Conservation (phyloP, 2,113 vertebrate species). For the Ceyx melanurus region DNA sequence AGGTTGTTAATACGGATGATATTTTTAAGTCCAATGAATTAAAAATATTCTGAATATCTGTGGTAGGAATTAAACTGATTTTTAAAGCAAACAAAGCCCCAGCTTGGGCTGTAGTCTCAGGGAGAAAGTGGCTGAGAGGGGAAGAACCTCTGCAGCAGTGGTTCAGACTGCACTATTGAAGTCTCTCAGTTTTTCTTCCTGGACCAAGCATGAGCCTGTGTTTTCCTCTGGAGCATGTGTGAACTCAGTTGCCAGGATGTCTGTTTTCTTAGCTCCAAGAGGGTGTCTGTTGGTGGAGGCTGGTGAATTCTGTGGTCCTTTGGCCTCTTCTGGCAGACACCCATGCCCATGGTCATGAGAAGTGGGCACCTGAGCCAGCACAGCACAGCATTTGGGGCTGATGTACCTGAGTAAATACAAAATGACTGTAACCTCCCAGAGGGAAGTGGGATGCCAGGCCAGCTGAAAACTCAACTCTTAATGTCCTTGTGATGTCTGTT, state of each 20-base stretch:
- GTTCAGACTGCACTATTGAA: not conserved
- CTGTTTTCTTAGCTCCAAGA: not conserved
- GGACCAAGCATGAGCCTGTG: not conserved
- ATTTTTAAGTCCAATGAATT: not conserved
- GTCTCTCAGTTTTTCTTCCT: not conserved
- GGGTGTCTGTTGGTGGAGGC: not conserved
- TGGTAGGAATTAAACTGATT: not conserved
- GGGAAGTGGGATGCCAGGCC: not conserved
- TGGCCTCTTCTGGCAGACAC: not conserved
- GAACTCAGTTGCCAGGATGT: not conserved
- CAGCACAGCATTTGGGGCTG: accelerated
- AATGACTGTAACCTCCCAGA: not conserved
- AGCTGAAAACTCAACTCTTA: not conserved
- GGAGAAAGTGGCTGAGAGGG: not conserved
- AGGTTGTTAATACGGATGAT: not conserved
- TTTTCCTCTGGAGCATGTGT: not conserved
- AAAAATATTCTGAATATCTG: not conserved
- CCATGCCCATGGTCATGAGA: accelerated
- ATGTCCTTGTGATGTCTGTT: not conserved
- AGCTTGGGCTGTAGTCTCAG: not conserved
- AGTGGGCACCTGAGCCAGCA: accelerated
- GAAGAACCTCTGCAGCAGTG: accelerated
- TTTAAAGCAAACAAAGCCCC: not conserved
- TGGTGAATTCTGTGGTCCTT: not conserved
- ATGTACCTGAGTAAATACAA: not conserved